phyloP scores from a whole-genome alignment of 1,140 invertebrate genomes.

The Mactra quadrangularis region DNA sequence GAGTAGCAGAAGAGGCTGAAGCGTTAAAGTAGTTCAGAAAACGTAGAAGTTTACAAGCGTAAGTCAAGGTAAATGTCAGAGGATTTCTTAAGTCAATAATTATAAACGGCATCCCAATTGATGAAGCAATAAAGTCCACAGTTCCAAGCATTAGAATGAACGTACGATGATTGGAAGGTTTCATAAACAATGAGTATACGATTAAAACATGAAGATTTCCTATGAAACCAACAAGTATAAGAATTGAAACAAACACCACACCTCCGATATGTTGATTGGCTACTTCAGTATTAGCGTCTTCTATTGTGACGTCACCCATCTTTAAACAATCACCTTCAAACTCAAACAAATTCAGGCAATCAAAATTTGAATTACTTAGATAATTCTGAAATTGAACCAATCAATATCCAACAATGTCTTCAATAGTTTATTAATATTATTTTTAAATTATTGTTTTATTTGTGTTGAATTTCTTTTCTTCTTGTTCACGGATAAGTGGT shows the following conservation, averaged over 20 bases:
- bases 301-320: no score
- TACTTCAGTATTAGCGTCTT: neutral
- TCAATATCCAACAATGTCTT: no score
- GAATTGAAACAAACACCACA: slow-evolving; percentile 51
- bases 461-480: no score
- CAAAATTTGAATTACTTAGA: no score
- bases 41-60: slow-evolving; percentile 62
- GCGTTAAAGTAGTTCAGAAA: slow-evolving; percentile 58
- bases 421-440: no score
- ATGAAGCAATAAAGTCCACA: slow-evolving; percentile 66
- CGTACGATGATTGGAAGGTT: slow-evolving; percentile 59
- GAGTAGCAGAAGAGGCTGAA: slow-evolving; percentile 58
- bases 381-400: no score
- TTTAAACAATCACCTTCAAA: no score
- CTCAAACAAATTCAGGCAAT: no score
- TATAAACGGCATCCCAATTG: slow-evolving; percentile 67
- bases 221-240: slow-evolving; percentile 60
- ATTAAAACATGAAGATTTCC: slow-evolving; percentile 65
- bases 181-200: slow-evolving; percentile 62
- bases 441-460: no score
- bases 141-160: slow-evolving; percentile 69
- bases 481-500: no score
- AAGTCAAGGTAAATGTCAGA: slow-evolving; percentile 56
- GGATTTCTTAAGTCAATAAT: slow-evolving; percentile 63
- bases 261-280: slow-evolving; percentile 2